Evolutionary conservation across 2,797 vertebrate species (phyloP).

Genomic region (Peromyscus attwateri): DNA sequence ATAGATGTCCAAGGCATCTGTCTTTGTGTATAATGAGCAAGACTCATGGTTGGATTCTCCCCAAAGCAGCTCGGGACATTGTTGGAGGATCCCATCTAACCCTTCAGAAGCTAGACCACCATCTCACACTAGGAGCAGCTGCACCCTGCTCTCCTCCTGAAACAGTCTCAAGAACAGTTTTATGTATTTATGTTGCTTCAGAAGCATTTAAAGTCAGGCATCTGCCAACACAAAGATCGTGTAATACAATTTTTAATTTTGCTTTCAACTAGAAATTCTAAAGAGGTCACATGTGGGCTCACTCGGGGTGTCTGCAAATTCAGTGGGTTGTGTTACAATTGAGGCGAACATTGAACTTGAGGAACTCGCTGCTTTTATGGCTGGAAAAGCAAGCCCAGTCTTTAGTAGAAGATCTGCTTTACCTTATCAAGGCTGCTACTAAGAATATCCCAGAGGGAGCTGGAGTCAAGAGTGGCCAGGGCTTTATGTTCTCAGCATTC

Average conservation of each 20-base stretch:
- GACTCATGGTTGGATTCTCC: background rate
- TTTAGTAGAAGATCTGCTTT: background rate
- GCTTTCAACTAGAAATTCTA: background rate
- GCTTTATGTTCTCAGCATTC: background rate
- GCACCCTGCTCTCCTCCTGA: background rate
- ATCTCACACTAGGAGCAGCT: background rate
- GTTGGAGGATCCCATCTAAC: background rate
- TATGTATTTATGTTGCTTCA: slow-evolving; percentile 12
- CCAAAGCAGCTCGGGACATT: background rate
- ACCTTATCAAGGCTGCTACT: background rate
- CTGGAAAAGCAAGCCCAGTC: background rate
- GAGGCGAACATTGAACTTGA: background rate
- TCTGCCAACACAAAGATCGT: background rate
- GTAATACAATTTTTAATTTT: slow-evolving; percentile 26
- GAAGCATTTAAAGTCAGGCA: slow-evolving; percentile 17
- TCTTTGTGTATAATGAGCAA: background rate
- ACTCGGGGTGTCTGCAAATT: background rate
- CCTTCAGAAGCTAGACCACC: background rate
- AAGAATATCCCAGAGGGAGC: background rate
- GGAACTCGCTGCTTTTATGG: background rate
- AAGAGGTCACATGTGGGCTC: background rate
- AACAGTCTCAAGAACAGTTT: slow-evolving; percentile 11
- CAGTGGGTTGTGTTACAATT: background rate
- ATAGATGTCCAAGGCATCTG: background rate
- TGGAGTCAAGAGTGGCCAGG: background rate